Conservation (phyloP, 2,797 vertebrate species). For the Falco columbarius region DNA sequence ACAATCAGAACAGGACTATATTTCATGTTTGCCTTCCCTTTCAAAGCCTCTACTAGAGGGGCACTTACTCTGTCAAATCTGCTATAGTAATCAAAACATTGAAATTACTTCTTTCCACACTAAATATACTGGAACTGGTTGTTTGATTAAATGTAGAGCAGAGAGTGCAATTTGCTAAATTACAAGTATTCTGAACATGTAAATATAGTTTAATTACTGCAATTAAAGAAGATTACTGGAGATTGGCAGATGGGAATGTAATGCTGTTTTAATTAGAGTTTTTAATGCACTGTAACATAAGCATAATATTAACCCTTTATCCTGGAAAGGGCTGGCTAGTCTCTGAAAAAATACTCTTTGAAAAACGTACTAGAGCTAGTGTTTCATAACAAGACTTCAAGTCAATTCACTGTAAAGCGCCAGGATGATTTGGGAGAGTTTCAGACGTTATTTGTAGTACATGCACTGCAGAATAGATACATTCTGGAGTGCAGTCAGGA, state of each 20-base stretch:
- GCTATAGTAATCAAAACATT: conserved; percentile 97
- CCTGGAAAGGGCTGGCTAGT: conserved; percentile 88
- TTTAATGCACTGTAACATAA: conserved; percentile 99
- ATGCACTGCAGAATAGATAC: conserved; percentile 13
- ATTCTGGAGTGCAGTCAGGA: background rate
- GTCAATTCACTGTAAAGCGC: background rate
- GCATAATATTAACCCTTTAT: conserved; percentile 99
- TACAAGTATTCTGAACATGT: conserved; percentile 99
- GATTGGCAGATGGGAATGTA: conserved; percentile 99
- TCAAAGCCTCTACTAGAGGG: conserved; percentile 93
- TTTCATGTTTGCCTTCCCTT: conserved; percentile 98
- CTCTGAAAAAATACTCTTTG: conserved; percentile 79
- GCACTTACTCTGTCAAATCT: conserved; percentile 97
- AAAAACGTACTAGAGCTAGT: conserved; percentile 66
- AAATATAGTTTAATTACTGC: conserved; percentile 99
- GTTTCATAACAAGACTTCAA: conserved; percentile 64
- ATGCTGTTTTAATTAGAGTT: conserved; percentile 99
- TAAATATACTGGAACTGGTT: conserved; percentile 90
- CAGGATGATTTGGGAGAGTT: conserved; percentile 29
- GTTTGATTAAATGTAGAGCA: conserved; percentile 99
- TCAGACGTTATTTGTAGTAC: conserved; percentile 7
- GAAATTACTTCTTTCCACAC: conserved; percentile 95
- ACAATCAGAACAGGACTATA: conserved; percentile 95
- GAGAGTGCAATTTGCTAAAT: conserved; percentile 99
- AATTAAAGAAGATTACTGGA: conserved; percentile 99